These are phyloP conservation scores for Charina bottae DNA, from an alignment of 2,113 vertebrate genomes.

Conservation along the genomic window DNA sequence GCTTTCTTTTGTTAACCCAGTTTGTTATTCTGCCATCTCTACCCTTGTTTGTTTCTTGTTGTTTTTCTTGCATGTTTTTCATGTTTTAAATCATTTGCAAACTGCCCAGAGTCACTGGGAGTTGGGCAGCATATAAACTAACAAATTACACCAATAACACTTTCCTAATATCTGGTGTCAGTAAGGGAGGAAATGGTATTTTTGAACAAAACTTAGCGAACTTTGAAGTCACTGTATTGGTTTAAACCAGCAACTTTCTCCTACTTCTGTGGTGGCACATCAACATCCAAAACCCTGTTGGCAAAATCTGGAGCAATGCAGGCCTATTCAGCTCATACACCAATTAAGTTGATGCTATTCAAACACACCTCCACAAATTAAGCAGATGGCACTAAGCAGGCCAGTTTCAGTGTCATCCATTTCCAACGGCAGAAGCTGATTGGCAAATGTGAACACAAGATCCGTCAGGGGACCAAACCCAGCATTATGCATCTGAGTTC, in stretches of 20 bases:
- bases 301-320: background rate
- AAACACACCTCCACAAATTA: conserved; percentile 90
- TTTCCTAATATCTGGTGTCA: background rate
- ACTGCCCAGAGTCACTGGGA: background rate
- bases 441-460: conserved; percentile 94
- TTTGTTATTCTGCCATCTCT: background rate
- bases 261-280: background rate
- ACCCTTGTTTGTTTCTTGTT: background rate
- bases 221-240: background rate
- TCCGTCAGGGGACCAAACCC: conserved; percentile 94
- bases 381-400: conserved; percentile 95
- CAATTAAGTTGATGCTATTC: fast-evolving
- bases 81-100: background rate
- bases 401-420: conserved; percentile 97
- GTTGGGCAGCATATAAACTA: background rate
- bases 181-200: background rate
- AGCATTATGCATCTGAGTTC: conserved; percentile 97
- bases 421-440: conserved; percentile 93
- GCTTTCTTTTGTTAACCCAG: background rate
- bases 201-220: background rate
- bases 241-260: background rate
- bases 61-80: background rate
- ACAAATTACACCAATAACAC: background rate
- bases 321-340: background rate
- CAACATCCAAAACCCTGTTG: background rate